Base-by-base conservation (phyloP, 37 sponge, comb jelly and placozoan species). In the Oopsacas minuta region DNA sequence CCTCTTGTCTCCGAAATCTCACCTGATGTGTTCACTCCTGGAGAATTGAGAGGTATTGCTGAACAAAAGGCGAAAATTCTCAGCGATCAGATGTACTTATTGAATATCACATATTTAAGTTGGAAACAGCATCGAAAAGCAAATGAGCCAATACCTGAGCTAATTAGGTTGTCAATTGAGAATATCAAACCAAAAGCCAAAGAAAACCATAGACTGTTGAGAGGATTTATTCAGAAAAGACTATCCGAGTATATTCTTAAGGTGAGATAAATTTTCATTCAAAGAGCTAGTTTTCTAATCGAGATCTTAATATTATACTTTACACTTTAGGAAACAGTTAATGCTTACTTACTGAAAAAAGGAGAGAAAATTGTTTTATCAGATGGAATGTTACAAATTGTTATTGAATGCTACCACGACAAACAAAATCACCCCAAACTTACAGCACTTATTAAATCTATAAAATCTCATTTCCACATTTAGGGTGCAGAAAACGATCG, bases 381-480 rank as follows among this genome's bases (percentile, higher is more conserved):
- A 61, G 75, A 61, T 61, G 75, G 75, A 61, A 61, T 61, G 75
- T 20, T 61, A 61, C 75, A 10, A 20, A 61, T 61, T 20, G 75
- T n/a, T 12, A 61, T n/a, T 61, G 22, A 61, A 10, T 61, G 75
- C 32, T 61, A 25, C 75, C 75, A 61, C 30, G 75, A 61, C 5
- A 61, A 61, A 61, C 75, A 32, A 10, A 10, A 20, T 3, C 75
- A 61, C 30, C 75, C 75, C 22, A 61, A 61, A 61, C 30, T 25
- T 61, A 61, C 75, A 61, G 22, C 20, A n/a, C 75, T 61, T 25
- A 61, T 61, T 12, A 61, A 61, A 61, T 61, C 75, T n/a, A 10
- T 61, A 3, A 61, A 61, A 61, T 61, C 20, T 61, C 75, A 61
- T n/a, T 61, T 61, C 75, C 75, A 61, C 75, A 61, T 61, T 61